Percentiles rank a stretch among this genome's conserved stretches.
Conservation (phyloP, 2,888 invertebrate genomes). For the Drosophila paranaensis region DNA sequence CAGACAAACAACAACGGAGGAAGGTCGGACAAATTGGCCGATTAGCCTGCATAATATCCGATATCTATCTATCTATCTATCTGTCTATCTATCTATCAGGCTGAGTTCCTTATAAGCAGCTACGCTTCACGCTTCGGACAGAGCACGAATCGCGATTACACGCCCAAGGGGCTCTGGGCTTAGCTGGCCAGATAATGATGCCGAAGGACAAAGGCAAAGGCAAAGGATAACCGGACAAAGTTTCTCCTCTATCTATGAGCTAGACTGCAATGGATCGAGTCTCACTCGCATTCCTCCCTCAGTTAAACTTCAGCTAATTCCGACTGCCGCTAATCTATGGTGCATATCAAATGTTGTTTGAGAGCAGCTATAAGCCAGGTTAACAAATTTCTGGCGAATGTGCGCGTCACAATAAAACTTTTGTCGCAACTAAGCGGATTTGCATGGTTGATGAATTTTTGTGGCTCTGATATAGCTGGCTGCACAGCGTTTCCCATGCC, state of each 20-base stretch:
- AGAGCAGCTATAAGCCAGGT: neutral
- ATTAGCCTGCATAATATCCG: neutral
- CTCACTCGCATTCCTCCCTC: neutral
- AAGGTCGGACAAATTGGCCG: slow-evolving; percentile 1
- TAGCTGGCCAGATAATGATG: neutral
- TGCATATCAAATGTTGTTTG: slow-evolving; percentile 1
- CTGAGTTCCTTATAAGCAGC: neutral
- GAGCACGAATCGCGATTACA: neutral
- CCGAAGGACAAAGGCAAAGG: too few relatives aligned
- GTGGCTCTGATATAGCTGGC: slow-evolving; percentile 2
- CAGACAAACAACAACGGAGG: neutral
- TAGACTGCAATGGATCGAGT: neutral
- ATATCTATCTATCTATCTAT: neutral
- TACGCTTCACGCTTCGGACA: neutral
- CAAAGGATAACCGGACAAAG: too few relatives aligned
- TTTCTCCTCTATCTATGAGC: too few relatives aligned
- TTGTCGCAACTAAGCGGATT: slow-evolving; percentile 9
- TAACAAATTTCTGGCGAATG: neutral
- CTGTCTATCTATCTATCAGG: neutral
- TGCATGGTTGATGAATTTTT: slow-evolving; percentile 6
- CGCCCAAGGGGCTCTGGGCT: neutral
- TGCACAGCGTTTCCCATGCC: neutral
- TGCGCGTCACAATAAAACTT: neutral
- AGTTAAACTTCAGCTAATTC: neutral
- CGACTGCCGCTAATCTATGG: neutral